Base-by-base conservation (phyloP, 2,888 invertebrate genomes). In the Calameuta idolon region DNA sequence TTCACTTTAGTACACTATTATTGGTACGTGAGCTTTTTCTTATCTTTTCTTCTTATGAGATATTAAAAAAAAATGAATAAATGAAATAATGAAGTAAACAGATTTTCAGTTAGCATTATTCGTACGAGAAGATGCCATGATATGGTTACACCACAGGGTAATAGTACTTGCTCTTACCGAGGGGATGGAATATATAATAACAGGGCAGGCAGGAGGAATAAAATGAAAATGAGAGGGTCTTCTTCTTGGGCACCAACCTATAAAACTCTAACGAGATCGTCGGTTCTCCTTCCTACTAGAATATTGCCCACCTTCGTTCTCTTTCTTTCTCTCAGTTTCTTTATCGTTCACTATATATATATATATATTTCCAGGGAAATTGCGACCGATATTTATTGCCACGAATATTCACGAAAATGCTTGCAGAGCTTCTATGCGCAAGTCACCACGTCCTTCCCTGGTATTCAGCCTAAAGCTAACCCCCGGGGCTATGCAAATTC, bases 231-330 rank as follows among this genome's bases (percentile, higher is more conserved):
- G 55, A 55, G 55, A 55, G 55, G 55, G 55, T 55, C 23, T 23
- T 55, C 40, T 40, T 40, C 55, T 55, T 55, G 55, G 55, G 71
- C 33, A 12, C 71, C 33, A 1, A 31, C 71, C 33, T 71, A 71
- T 71, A 71, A 71, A 71, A 71, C 31, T 30, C 69, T 71, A 71
- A 71, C 71, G 71, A 71, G 71, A 71, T 31, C 71, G 33, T 71
- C 71, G 55, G 23, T 23, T 55, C 55, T 55, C 9, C 55, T 55
- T 9, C 9, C 23, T 15, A 55, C 55, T 55, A 9, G 23, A 55
- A 55, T 55, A 23, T 23, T 23, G 9, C 55, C 2, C 23, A 23
- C 23, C 23, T 55, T 23, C 23, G 55, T 55, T 55, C 55, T 55
- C 55, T 23, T 23, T 55, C 55, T 55, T 9, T 55, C 12, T 71